Evolutionary conservation across 2,888 invertebrate genomes (phyloP).

Genomic region (Ennomos erosarius): DNA sequence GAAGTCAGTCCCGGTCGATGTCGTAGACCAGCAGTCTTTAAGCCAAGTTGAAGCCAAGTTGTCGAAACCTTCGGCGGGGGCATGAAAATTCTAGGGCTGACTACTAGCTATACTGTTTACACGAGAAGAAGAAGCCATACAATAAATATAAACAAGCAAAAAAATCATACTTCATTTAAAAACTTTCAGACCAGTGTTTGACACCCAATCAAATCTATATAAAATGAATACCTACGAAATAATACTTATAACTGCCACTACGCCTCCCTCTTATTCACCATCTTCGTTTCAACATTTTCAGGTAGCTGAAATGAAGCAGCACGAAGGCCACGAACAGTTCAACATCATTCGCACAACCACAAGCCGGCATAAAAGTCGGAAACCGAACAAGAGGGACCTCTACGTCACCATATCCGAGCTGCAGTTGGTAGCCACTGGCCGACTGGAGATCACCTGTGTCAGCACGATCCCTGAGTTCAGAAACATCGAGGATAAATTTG

Average conservation of each 20-base stretch:
- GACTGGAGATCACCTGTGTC: conserved; percentile 90
- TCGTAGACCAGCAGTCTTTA: too few species aligned
- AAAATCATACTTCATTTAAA: too few species aligned
- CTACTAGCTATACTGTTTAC: too few species aligned
- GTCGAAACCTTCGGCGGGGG: too few species aligned
- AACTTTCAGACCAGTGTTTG: background rate
- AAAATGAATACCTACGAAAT: background rate
- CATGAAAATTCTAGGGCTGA: too few species aligned
- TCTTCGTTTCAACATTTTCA: conserved; percentile 40
- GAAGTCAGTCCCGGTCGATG: too few species aligned
- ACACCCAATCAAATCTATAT: background rate
- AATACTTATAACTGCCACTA: background rate
- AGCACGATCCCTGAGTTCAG: conserved; percentile 92
- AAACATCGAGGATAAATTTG: conserved; percentile 89
- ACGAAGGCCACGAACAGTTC: conserved; percentile 60
- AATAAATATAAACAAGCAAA: too few species aligned
- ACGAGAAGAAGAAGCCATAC: too few species aligned
- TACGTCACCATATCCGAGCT: conserved; percentile 90
- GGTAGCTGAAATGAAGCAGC: conserved; percentile 55
- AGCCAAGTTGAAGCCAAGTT: too few species aligned
- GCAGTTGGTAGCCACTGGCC: conserved; percentile 88
- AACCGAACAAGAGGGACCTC: conserved; percentile 85
- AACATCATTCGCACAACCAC: conserved; percentile 59
- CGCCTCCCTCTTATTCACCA: background rate
- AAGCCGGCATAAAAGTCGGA: conserved; percentile 70